Evolutionary conservation across 2,888 invertebrate genomes (phyloP).

Genomic region (Cheilosia soror): DNA sequence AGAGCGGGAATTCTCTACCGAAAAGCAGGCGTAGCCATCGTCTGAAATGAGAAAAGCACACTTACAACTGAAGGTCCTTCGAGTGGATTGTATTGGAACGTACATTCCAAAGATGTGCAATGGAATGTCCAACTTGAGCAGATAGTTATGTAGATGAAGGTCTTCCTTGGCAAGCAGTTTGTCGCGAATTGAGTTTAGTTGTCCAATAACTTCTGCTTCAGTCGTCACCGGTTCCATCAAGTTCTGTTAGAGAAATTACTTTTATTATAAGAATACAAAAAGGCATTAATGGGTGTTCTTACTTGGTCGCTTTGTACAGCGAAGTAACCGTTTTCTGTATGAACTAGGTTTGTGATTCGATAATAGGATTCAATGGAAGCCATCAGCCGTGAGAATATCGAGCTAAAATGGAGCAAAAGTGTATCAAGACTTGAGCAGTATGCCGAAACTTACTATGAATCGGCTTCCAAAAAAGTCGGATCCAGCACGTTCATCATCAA

Average conservation of each 20-base stretch:
- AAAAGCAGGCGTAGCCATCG: slow-evolving; percentile 93
- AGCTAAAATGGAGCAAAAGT: slow-evolving; percentile 83
- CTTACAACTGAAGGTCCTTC: not conserved
- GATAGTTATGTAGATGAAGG: slow-evolving; percentile 86
- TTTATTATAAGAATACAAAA: not conserved
- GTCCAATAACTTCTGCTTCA: slow-evolving; percentile 86
- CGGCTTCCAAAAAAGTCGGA: slow-evolving; percentile 89
- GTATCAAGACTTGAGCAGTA: not conserved
- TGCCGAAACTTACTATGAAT: slow-evolving; percentile 88
- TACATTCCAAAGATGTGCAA: slow-evolving; percentile 94
- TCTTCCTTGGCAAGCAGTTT: slow-evolving; percentile 88
- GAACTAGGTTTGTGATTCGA: slow-evolving; percentile 86
- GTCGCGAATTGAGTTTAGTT: slow-evolving; percentile 86
- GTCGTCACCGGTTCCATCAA: slow-evolving; percentile 74
- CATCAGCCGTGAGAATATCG: slow-evolving; percentile 87
- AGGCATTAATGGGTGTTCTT: not conserved
- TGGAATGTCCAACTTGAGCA: slow-evolving; percentile 90
- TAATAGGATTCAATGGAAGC: slow-evolving; percentile 87
- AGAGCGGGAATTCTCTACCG: slow-evolving; percentile 92
- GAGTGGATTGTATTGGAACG: slow-evolving; percentile 72
- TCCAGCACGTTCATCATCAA: slow-evolving; percentile 88
- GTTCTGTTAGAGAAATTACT: slow-evolving; percentile 17
- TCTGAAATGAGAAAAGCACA: slow-evolving; percentile 83
- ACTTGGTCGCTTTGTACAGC: slow-evolving; percentile 79
- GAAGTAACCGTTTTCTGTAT: slow-evolving; percentile 84